Evolutionary conservation across 2,113 vertebrate genomes (phyloP).

Genomic region (Dendropsophus ebraccatus): DNA sequence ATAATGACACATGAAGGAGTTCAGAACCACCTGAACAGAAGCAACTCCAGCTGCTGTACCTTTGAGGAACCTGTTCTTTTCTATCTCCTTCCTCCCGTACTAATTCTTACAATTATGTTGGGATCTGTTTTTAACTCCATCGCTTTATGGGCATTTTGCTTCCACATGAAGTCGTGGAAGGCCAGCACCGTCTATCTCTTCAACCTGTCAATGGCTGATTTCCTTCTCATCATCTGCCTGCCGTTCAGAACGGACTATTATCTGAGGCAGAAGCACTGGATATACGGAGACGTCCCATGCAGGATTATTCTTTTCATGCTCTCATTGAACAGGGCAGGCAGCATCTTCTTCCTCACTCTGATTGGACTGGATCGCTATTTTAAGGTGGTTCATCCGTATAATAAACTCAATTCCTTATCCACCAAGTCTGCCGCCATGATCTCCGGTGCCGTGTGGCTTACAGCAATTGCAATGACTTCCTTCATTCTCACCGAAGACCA

Average conservation of each 20-base stretch:
- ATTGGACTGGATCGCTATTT: slow-evolving; percentile 79
- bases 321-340: slow-evolving; percentile 76
- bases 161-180: slow-evolving; percentile 79
- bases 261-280: slow-evolving; percentile 61
- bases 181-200: slow-evolving; percentile 78
- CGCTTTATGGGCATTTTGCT: slow-evolving; percentile 78
- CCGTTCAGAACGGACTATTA: slow-evolving; percentile 74
- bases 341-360: slow-evolving; percentile 76
- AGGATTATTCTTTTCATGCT: slow-evolving; percentile 76
- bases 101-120: slow-evolving; percentile 78
- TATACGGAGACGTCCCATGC: slow-evolving; percentile 64
- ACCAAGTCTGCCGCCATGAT: slow-evolving; percentile 67
- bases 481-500: slow-evolving; percentile 66
- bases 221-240: slow-evolving; percentile 78
- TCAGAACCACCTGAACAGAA: neutral
- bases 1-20: neutral
- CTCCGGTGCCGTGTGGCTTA: slow-evolving; percentile 71
- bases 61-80: slow-evolving; percentile 17
- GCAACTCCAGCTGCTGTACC: slow-evolving; percentile 21
- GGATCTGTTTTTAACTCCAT: slow-evolving; percentile 77
- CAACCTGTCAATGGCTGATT: slow-evolving; percentile 78
- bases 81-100: slow-evolving; percentile 59
- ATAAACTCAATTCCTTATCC: slow-evolving; percentile 67
- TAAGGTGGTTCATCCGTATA: slow-evolving; percentile 74
- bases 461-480: slow-evolving; percentile 64